Evolutionary conservation across 2,797 vertebrate species (phyloP), one percentile per base, ranked within the genome.

Genomic region (Crenichthys baileyi): DNA sequence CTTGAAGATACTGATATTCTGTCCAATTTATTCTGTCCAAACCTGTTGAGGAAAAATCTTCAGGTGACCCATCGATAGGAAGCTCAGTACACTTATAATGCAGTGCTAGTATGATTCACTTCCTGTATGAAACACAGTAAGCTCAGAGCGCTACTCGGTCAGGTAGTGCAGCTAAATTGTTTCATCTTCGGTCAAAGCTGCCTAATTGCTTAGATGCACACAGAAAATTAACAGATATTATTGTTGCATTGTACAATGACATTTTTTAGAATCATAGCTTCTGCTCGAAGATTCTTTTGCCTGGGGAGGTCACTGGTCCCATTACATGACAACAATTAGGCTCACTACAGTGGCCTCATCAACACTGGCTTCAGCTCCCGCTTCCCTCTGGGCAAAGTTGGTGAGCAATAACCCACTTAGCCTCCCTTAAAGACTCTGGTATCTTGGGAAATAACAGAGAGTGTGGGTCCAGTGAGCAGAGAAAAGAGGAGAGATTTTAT

Each of bases 351-450:
- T 72, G 75, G 87, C 73, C 83, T 88, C 86, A 84, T 90, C 88
- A 88, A 83, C 83, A 81, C 83, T 79, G 36, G n/a, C 79, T 50
- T 46, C 76, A 82, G 78, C 58, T 31, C 46, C 80, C 26, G 0
- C 51, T 39, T 55, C 51, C 70, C 80, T 67, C 20, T 15, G 26
- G 80, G 84, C 48, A 44, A 36, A 7, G n/a, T 72, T 75, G 76
- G 79, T 78, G 80, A 83, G 83, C 60, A 82, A 83, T 79, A 89
- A 90, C 84, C 85, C 88, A 89, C 83, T 88, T 84, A 84, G 71
- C 67, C 58, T 79, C 77, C 67, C 79, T 79, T 67, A 63, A 79
- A 78, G 75, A 73, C 72, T 83, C n/a, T 9, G 67, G 72, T 85
- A 84, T 87, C 86, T 77, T 55, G 56, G 82, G 72, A 84, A 85